Percentiles rank a stretch among this genome's conserved stretches.
These are phyloP conservation scores for Neosalanx taihuensis DNA, from an alignment of 2,797 vertebrate genomes.

Conservation along the genomic window DNA sequence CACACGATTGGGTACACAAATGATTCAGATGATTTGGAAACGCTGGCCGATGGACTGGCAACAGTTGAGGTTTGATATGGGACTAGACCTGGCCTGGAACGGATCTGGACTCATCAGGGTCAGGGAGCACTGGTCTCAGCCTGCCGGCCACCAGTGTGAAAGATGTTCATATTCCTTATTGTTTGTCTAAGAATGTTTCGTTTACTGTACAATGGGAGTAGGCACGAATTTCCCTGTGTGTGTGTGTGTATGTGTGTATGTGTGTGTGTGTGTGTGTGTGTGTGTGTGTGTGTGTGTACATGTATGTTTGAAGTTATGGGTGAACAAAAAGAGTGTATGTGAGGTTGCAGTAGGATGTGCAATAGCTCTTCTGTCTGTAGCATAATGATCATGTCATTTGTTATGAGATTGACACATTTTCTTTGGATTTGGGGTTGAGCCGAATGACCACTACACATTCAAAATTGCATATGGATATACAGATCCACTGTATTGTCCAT, in stretches of 20 bases:
- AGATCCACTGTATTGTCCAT: constrained; percentile 28
- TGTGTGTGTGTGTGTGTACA: constrained; percentile 24
- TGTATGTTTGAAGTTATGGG: constrained; percentile 24
- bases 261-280: constrained; percentile 9
- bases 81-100: constrained; percentile 49
- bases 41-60: constrained; percentile 50
- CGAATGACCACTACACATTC: constrained; percentile 13
- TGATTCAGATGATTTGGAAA: constrained; percentile 23
- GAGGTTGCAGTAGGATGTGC: constrained; percentile 60
- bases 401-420: constrained; percentile 60
- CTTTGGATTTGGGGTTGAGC: constrained; percentile 19
- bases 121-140: constrained; percentile 54
- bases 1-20: constrained; percentile 51
- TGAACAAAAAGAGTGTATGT: not conserved
- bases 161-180: constrained; percentile 69
- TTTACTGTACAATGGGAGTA: constrained; percentile 58
- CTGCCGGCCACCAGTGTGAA: constrained; percentile 44
- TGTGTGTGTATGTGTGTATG: constrained; percentile 28
- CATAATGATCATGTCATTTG: constrained; percentile 59
- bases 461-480: constrained; percentile 10
- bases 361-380: constrained; percentile 60
- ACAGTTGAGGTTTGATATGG: constrained; percentile 48
- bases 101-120: constrained; percentile 61
- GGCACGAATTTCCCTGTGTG: constrained; percentile 55
- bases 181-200: constrained; percentile 61